Percentiles rank a stretch among this genome's conserved stretches.
These are phyloP conservation scores for Neodiprion virginianus DNA, from an alignment of 1,140 invertebrate genomes.

Conservation along the genomic window DNA sequence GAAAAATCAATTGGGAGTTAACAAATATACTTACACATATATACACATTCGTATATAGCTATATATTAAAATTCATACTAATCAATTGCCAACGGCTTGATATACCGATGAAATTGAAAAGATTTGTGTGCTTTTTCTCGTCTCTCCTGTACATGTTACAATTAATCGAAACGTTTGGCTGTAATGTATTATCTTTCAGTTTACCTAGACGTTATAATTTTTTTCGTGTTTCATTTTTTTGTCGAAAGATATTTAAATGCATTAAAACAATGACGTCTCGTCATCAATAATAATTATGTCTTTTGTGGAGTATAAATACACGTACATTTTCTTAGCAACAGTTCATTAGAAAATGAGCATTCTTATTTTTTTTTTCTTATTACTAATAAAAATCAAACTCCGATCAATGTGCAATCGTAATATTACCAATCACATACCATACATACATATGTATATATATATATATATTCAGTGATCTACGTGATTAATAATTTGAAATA, in stretches of 20 bases:
- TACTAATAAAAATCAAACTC: background rate
- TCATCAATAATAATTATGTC: background rate
- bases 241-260: background rate
- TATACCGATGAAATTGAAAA: background rate
- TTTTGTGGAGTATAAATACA: background rate
- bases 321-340: background rate
- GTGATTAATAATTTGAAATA: slow-evolving; percentile 29
- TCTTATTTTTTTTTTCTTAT: background rate
- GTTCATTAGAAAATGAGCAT: background rate
- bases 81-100: background rate
- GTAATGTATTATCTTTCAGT: background rate
- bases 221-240: no score
- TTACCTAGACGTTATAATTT: no score
- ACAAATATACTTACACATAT: background rate
- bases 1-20: background rate
- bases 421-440: no score
- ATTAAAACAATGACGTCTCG: background rate
- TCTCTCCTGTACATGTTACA: background rate
- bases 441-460: no score
- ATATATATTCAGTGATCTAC: slow-evolving; percentile 25
- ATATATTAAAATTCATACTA: background rate
- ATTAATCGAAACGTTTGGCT: background rate
- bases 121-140: background rate
- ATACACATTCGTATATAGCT: background rate
- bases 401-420: background rate